Evolutionary conservation across 2,797 vertebrate species (phyloP), one percentile per base, ranked within the genome.

Genomic region (Thaleichthys pacificus): DNA sequence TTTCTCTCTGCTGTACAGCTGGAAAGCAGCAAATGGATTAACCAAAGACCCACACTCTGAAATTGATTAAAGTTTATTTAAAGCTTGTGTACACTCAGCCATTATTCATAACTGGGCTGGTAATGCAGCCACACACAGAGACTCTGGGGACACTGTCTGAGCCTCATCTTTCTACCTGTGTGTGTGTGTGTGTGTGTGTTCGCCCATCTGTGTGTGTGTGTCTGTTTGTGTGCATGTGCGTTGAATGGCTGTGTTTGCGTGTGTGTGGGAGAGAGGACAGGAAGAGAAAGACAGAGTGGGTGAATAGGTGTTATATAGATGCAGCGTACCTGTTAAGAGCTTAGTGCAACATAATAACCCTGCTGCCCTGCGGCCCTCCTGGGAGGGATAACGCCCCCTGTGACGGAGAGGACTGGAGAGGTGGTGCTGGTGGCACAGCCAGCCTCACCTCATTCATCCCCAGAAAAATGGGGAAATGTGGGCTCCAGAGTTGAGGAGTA

Each of bases 11-110:
- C 66, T 62, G 15, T n/a, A 19, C 57, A 58, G 54, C 69, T 78
- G 74, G 76, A 73, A 77, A 77, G 69, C 62, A 68, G 71, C 76
- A 74, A 80, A 82, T 73, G 77, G 78, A 81, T 86, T 81, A 79
- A 14, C 64, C 4, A 6, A 17, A 79, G 74, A 66, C 70, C 63
- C 69, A 57, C 73, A 71, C 88, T 81, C 79, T 85, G 70, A 82
- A 88, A 86, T 80, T 86, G 83, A 91, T 90, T 85, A 70, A 82
- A 82, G 83, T 90, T 89, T 91, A 91, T 91, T 91, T 87, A 89
- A 85, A 90, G 87, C 85, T 30, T 38, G 49, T 76, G 70, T 77
- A 76, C 68, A 77, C 58, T 19, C 63, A 76, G 67, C 80, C 72
- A 80, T 91, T 85, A 82, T 74, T 91, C 87, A 88, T 86, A 82